A percentile compares a stretch with the other conserved stretches of the same genome.
Conservation (phyloP, 2,888 invertebrate species). For the Xylophagus ater region DNA sequence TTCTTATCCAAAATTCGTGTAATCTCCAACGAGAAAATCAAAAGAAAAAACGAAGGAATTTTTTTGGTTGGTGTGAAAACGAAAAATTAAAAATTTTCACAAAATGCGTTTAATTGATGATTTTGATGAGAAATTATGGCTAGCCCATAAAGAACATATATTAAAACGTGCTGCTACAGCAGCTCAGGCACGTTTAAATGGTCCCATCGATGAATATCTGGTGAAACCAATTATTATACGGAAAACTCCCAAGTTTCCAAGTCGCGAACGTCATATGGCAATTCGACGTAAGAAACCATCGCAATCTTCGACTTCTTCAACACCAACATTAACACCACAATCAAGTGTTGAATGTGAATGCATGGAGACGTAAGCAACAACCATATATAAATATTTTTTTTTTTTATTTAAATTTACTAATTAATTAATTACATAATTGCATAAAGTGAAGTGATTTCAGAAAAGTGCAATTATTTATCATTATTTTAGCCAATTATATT, state of each 20-base stretch:
- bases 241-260: conserved; percentile 54
- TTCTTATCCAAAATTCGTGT: too few relatives aligned
- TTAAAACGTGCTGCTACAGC: conserved; percentile 3
- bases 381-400: conserved; percentile 3
- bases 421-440: too few relatives aligned
- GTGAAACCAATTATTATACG: conserved; percentile 39
- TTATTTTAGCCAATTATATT: too few relatives aligned
- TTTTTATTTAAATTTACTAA: background rate
- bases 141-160: conserved; percentile 14
- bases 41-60: too few relatives aligned
- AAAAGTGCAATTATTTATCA: too few relatives aligned
- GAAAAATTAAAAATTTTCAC: too few relatives aligned
- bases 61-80: too few relatives aligned
- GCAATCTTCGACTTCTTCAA: conserved; percentile 11
- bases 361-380: conserved; percentile 14
- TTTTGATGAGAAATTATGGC: conserved; percentile 16
- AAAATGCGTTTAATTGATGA: conserved; percentile 19
- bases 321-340: conserved; percentile 16
- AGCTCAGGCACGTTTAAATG: background rate
- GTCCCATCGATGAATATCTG: conserved; percentile 19
- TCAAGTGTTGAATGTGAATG: conserved; percentile 17
- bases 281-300: conserved; percentile 47
- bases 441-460: too few relatives aligned
- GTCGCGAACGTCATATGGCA: conserved; percentile 56
- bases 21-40: too few relatives aligned